A percentile compares a stretch with the other conserved stretches of the same genome.
These are phyloP conservation scores for Anorthoa munda DNA, from an alignment of 2,888 invertebrate species.

Conservation along the genomic window DNA sequence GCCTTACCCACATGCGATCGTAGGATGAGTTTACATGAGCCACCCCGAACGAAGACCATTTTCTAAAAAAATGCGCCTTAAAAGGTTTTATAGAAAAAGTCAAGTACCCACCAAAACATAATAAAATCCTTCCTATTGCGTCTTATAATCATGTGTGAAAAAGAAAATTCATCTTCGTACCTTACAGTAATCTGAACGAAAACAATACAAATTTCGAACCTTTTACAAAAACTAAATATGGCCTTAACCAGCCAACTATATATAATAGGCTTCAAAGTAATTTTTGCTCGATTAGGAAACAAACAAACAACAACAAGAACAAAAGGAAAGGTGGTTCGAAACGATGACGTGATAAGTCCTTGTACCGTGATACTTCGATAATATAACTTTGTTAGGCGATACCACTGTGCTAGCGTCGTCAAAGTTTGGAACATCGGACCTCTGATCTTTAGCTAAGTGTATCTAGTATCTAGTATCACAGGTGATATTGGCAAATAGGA, in stretches of 20 bases:
- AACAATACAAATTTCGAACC: background rate
- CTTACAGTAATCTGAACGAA: background rate
- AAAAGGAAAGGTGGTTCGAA: background rate
- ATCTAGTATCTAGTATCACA: conserved; percentile 19
- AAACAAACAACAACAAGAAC: too few relatives aligned
- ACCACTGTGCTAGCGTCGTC: conserved; percentile 37
- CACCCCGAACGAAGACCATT: background rate
- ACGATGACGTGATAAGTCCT: conserved; percentile 25
- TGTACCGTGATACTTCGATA: conserved; percentile 21
- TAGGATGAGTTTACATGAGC: too few relatives aligned
- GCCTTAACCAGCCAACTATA: fast-evolving
- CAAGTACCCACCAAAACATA: background rate
- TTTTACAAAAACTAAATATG: background rate
- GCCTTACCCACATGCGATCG: background rate
- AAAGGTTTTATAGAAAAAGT: background rate
- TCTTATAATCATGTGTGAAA: conserved; percentile 2
- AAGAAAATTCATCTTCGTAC: background rate
- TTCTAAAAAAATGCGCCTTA: background rate
- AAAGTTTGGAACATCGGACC: conserved; percentile 39
- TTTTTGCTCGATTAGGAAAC: too few relatives aligned
- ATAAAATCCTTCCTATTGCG: background rate
- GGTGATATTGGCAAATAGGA: conserved; percentile 22
- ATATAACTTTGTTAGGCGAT: conserved; percentile 41
- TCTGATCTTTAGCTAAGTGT: conserved; percentile 6
- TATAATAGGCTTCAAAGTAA: background rate